Percentiles rank a stretch among this genome's conserved stretches.
Evolutionary conservation across 2,888 invertebrate species (phyloP).

Genomic region (Scrobipalpa atriplicella): DNA sequence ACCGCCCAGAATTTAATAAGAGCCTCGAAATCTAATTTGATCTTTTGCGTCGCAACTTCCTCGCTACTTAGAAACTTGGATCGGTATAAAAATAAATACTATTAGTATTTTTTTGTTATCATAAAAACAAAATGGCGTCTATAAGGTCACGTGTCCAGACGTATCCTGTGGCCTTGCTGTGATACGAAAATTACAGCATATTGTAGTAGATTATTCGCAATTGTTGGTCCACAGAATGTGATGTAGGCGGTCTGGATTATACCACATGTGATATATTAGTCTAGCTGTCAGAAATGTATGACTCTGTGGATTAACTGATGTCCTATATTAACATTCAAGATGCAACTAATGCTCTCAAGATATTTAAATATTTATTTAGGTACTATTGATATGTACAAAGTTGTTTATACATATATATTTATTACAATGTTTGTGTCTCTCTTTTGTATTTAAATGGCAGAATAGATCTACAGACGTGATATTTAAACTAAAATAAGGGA

Average conservation of each 20-base stretch:
- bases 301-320: conserved; percentile 12
- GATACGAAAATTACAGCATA: conserved; percentile 35
- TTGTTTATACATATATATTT: too few relatives aligned
- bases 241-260: conserved; percentile 25
- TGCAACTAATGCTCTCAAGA: background rate
- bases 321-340: background rate
- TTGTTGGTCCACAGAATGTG: conserved; percentile 26
- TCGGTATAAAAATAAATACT: background rate
- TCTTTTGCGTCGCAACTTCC: background rate
- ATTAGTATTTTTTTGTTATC: background rate
- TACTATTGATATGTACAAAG: too few relatives aligned
- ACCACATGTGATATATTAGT: conserved; percentile 19
- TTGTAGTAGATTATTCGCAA: conserved; percentile 30
- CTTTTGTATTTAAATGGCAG: too few relatives aligned
- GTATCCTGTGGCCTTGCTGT: conserved; percentile 36
- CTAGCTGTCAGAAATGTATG: background rate
- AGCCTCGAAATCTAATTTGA: conserved; percentile 5
- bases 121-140: conserved; percentile 21
- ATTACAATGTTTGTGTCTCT: too few relatives aligned
- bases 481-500: too few relatives aligned
- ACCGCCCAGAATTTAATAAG: background rate
- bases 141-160: conserved; percentile 31
- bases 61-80: too few relatives aligned
- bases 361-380: too few relatives aligned
- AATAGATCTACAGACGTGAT: too few relatives aligned